A percentile compares a stretch with the other conserved stretches of the same genome.
Conservation (phyloP, 2,888 invertebrate species). For the Drosophila villosipedis region DNA sequence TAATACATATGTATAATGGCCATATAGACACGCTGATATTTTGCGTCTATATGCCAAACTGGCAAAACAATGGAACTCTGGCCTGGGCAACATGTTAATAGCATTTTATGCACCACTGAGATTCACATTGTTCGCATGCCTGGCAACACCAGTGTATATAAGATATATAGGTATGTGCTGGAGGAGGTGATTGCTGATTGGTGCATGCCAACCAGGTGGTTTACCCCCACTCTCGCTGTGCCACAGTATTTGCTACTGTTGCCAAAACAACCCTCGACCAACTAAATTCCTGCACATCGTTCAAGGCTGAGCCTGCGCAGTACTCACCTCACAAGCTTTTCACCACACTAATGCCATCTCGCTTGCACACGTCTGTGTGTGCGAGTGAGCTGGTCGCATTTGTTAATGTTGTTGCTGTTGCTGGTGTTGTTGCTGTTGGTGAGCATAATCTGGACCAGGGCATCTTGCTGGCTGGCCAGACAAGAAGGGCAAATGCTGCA, state of each 20-base stretch:
- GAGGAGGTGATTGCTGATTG: conserved; percentile 59
- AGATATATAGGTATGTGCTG: neutral
- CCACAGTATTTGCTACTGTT: conserved; percentile 68
- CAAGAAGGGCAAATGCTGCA: conserved; percentile 77
- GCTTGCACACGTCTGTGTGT: conserved; percentile 15
- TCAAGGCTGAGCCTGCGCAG: conserved; percentile 65
- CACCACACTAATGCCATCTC: conserved; percentile 72
- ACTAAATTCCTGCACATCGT: conserved; percentile 68
- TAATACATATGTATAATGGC: conserved; percentile 21
- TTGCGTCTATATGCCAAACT: conserved; percentile 12
- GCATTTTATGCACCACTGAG: conserved; percentile 78
- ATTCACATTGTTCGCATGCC: conserved; percentile 66
- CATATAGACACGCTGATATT: conserved; percentile 21
- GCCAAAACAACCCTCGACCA: conserved; percentile 78
- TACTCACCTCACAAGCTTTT: conserved; percentile 71
- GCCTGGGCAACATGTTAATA: conserved; percentile 78
- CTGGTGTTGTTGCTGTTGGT: conserved; percentile 37
- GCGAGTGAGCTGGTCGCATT: conserved; percentile 43
- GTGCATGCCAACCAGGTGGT: conserved; percentile 65
- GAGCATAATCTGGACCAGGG: conserved; percentile 78
- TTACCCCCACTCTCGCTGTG: conserved; percentile 27
- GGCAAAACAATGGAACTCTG: conserved; percentile 63
- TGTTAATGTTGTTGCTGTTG: conserved; percentile 3
- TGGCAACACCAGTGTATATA: conserved; percentile 13
- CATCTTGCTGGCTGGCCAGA: conserved; percentile 69